These are phyloP conservation scores for Chrysogorgia sp. DNA, from an alignment of 92 coral and sea anemone species.

Conservation along the genomic window DNA sequence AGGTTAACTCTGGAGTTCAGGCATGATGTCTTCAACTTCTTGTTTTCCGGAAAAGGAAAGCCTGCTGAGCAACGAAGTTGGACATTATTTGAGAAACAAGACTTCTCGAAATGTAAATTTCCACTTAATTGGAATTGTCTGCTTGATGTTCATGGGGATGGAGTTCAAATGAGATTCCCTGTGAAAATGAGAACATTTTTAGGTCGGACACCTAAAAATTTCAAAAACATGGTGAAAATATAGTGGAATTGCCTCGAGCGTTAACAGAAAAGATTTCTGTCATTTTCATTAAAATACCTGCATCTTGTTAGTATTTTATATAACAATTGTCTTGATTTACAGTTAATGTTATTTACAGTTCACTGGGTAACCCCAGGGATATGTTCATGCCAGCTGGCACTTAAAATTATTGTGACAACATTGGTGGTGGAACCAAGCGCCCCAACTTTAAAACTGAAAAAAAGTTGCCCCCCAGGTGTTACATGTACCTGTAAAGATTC, in stretches of 20 bases:
- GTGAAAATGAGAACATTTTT: constrained; percentile 3
- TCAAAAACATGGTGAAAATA: not conserved
- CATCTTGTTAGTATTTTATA: no score
- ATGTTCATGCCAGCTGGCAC: no score
- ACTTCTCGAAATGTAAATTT: constrained; percentile 9
- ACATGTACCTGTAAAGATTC: no score
- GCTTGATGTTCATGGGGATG: constrained; percentile 3
- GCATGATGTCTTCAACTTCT: constrained; percentile 28
- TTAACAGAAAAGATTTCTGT: constrained; percentile 34
- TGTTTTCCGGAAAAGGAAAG: constrained; percentile 14
- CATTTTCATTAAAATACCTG: constrained; percentile 56
- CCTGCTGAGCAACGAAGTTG: not conserved
- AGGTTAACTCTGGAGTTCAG: no score
- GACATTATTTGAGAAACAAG: constrained; percentile 15
- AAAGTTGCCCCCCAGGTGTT: no score
- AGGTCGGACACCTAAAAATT: constrained; percentile 6
- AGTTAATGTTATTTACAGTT: no score
- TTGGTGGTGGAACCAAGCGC: no score
- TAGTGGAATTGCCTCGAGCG: constrained; percentile 8
- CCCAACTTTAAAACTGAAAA: no score
- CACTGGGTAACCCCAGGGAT: no score
- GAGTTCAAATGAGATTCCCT: constrained; percentile 14
- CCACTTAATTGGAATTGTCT: constrained; percentile 14
- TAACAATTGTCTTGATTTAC: no score
- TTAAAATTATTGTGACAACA: no score